Percentiles rank a stretch among this genome's conserved stretches.
Conservation (phyloP, 2,113 vertebrate genomes). For the Phycodurus eques region DNA sequence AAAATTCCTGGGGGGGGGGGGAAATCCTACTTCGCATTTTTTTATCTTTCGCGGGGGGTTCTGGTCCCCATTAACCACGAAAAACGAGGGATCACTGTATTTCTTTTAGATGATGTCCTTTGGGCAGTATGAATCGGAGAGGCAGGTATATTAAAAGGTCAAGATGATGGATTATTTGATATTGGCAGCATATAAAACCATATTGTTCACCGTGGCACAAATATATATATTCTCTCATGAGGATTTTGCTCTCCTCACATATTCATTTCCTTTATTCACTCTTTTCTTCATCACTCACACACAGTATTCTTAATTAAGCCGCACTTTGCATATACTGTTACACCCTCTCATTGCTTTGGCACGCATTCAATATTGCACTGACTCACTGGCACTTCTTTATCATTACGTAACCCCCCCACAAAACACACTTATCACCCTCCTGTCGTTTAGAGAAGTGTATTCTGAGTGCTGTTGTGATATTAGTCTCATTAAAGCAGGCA, state of each 20-base stretch:
- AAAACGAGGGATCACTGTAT: background rate
- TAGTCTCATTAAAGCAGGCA: constrained; percentile 51
- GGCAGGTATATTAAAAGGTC: constrained; percentile 4
- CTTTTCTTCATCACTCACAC: constrained; percentile 26
- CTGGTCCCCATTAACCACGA: too few species aligned
- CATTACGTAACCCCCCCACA: constrained; percentile 26
- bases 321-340: constrained; percentile 36
- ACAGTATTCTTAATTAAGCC: constrained; percentile 46
- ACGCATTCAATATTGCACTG: constrained; percentile 38
- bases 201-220: background rate
- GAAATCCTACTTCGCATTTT: too few species aligned
- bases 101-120: background rate
- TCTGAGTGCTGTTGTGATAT: constrained; percentile 46
- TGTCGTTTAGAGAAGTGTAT: constrained; percentile 43
- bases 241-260: constrained; percentile 10
- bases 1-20: too few species aligned
- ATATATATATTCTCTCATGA: background rate
- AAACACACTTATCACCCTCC: constrained; percentile 33
- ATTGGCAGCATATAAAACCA: constrained; percentile 7
- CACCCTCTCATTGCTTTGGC: constrained; percentile 46
- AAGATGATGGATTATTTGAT: constrained; percentile 5
- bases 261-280: constrained; percentile 24
- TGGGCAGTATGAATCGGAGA: constrained; percentile 3
- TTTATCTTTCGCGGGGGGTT: too few species aligned
- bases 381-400: constrained; percentile 37